phyloP scores from a whole-genome alignment of 2,888 invertebrate genomes.

The Punctoribates punctum region DNA sequence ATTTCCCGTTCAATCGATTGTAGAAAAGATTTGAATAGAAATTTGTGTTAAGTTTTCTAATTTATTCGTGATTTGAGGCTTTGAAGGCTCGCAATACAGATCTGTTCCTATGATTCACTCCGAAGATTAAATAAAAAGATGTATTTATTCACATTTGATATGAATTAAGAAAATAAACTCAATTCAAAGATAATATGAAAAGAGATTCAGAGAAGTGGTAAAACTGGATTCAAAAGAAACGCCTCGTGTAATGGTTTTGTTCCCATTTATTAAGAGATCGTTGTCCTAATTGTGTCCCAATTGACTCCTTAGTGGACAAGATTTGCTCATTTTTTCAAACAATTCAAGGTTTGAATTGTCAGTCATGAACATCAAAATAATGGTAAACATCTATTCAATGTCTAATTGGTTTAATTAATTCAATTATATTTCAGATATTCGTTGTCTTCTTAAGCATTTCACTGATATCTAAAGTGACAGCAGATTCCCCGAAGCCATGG shows the following conservation, averaged over 20 bases:
- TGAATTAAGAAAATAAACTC: too few relatives aligned
- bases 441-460: background rate
- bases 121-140: too few relatives aligned
- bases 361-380: too few relatives aligned
- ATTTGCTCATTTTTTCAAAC: background rate
- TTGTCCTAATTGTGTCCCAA: conserved; percentile 12
- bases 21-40: too few relatives aligned
- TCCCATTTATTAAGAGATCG: conserved; percentile 17
- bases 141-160: too few relatives aligned
- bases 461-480: background rate
- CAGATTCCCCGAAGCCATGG: conserved; percentile 32
- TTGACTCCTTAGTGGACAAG: background rate
- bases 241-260: conserved; percentile 20
- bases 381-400: background rate
- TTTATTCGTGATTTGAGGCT: too few relatives aligned
- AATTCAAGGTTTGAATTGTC: too few relatives aligned
- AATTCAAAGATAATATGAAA: background rate
- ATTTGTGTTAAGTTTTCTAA: too few relatives aligned
- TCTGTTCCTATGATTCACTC: too few relatives aligned
- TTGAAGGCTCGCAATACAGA: too few relatives aligned
- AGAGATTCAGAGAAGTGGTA: background rate
- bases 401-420: background rate
- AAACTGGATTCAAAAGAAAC: conserved; percentile 21
- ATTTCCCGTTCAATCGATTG: too few relatives aligned
- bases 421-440: too few relatives aligned